Evolutionary conservation across 2,113 vertebrate genomes (phyloP).

Genomic region (Neomonachus schauinslandi): DNA sequence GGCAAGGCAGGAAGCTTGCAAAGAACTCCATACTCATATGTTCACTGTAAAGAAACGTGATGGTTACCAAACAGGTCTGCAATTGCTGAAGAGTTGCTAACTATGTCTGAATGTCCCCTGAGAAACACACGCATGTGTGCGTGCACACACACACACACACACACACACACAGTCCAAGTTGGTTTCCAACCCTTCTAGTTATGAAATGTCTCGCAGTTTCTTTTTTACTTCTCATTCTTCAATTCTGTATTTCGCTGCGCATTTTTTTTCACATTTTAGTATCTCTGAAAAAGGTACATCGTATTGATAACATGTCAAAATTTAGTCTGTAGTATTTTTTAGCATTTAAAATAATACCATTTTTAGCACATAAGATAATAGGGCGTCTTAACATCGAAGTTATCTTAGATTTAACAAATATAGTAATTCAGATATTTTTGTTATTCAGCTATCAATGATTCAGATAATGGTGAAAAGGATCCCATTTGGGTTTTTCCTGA

Average conservation of each 20-base stretch:
- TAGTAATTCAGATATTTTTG: not conserved
- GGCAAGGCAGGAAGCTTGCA: constrained; percentile 4
- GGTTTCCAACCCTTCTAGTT: not conserved
- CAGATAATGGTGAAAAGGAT: not conserved
- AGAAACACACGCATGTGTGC: fast-evolving
- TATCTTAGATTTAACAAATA: not conserved
- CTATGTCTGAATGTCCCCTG: not conserved
- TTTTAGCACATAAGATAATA: not conserved
- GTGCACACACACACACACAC: too few relatives aligned
- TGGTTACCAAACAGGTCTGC: not conserved
- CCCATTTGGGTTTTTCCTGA: not conserved
- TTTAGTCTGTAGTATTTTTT: not conserved
- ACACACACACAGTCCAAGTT: not conserved
- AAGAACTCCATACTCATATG: constrained; percentile 43
- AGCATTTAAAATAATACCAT: not conserved
- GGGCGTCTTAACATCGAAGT: not conserved
- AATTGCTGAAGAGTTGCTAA: not conserved
- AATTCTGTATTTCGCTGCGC: not conserved
- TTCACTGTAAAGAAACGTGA: constrained; percentile 12
- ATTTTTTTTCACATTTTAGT: not conserved
- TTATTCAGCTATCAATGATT: not conserved
- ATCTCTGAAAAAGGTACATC: not conserved
- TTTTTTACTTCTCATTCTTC: not conserved
- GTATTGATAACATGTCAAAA: not conserved
- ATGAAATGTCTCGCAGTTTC: not conserved